Evolutionary conservation across 1,140 invertebrate genomes (phyloP).

Genomic region (Araneus ventricosus): DNA sequence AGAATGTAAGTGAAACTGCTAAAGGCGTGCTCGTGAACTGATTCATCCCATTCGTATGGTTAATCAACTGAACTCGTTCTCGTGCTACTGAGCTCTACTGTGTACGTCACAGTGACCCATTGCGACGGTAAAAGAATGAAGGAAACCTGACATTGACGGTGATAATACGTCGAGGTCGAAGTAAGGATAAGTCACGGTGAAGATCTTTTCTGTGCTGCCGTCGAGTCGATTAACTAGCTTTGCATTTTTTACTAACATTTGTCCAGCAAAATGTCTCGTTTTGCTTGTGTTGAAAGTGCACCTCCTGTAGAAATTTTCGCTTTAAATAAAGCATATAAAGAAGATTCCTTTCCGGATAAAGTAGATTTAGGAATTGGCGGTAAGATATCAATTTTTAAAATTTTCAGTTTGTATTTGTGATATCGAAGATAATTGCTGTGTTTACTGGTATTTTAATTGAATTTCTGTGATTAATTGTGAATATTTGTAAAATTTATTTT

Average conservation of each 20-base stretch:
- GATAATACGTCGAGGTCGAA: slow-evolving; percentile 29
- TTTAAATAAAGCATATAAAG: slow-evolving; percentile 88
- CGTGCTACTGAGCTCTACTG: not conserved
- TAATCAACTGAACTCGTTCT: not conserved
- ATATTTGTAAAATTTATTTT: too few species aligned
- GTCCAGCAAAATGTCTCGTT: slow-evolving; percentile 66
- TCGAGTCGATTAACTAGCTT: not conserved
- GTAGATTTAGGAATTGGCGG: slow-evolving; percentile 97
- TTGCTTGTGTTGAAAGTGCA: slow-evolving; percentile 85
- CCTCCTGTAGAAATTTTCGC: slow-evolving; percentile 97
- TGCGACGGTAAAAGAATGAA: not conserved
- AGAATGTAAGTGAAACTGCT: too few species aligned
- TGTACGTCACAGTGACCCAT: not conserved
- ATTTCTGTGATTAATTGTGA: too few species aligned
- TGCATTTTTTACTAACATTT: not conserved
- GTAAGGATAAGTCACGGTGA: slow-evolving; percentile 34
- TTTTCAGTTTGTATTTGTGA: not conserved
- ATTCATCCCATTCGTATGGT: too few species aligned
- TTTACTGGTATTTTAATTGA: too few species aligned
- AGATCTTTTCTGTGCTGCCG: not conserved
- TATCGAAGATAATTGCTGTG: too few species aligned
- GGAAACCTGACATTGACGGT: slow-evolving; percentile 34
- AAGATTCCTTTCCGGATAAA: slow-evolving; percentile 90
- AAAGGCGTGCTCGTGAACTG: too few species aligned
- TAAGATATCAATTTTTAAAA: slow-evolving; percentile 81